Percentiles rank a stretch among this genome's conserved stretches.
Evolutionary conservation across 2,888 invertebrate species (phyloP).

Genomic region (Malacosoma neustria): DNA sequence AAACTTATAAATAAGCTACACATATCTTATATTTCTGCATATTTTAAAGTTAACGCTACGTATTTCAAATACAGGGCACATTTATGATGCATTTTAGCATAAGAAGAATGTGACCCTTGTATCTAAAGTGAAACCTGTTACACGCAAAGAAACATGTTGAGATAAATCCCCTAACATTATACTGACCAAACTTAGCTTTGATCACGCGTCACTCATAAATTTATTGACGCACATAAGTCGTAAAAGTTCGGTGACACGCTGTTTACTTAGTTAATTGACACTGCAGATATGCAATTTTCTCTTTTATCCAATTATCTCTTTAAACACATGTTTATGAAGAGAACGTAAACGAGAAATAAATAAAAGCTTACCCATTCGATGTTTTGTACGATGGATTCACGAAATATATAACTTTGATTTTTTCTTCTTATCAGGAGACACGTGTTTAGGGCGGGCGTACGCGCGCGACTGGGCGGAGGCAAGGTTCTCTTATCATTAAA

Average conservation of each 20-base stretch:
- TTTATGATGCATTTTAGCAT: too few relatives aligned
- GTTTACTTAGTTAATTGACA: conserved; percentile 1
- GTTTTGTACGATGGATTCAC: too few relatives aligned
- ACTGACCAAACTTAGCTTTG: too few relatives aligned
- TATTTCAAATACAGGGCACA: too few relatives aligned
- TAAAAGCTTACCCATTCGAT: conserved; percentile 9
- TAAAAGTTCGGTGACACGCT: not conserved
- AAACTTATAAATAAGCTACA: too few relatives aligned
- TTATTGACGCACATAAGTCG: conserved; percentile 21
- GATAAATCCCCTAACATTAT: too few relatives aligned
- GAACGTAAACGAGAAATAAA: not conserved
- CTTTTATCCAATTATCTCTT: not conserved
- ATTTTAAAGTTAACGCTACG: too few relatives aligned
- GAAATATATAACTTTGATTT: too few relatives aligned
- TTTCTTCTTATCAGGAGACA: conserved; percentile 17
- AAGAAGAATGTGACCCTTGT: too few relatives aligned
- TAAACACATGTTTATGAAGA: not conserved
- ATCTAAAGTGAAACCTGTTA: too few relatives aligned
- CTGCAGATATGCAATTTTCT: not conserved
- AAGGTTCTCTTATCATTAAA: conserved; percentile 49
- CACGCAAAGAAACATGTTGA: too few relatives aligned
- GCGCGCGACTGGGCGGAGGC: conserved; percentile 57
- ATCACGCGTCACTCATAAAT: conserved; percentile 9
- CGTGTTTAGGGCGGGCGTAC: conserved; percentile 58
- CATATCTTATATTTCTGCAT: too few relatives aligned